Evolutionary conservation across 1,140 invertebrate species (phyloP), one percentile per base, ranked within the genome.

Genomic region (Trichogramma pretiosum): DNA sequence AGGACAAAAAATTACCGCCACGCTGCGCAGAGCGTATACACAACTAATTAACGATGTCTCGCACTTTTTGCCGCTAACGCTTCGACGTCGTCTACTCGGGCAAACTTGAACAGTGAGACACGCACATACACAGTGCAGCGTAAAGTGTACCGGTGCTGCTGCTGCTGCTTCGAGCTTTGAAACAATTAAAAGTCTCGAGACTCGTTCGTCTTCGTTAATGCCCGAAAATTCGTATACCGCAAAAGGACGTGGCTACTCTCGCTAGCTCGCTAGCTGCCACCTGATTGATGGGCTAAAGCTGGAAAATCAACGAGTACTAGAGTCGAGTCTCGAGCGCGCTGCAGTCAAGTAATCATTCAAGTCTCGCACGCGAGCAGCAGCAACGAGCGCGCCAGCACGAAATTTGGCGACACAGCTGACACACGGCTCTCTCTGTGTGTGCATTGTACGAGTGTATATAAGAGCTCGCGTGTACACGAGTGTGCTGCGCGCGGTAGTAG

Each of bases 201-300:
- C 39, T 33, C 48, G 58, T 56, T 59, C 57, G 53, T 60, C 48
- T 54, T 53, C 39, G 48, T 53, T 54, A 55, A 51, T 44, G 49
- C 24, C 36, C 3, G 36, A 38, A 45, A 49, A 51, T 50, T 46
- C 16, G 41, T 16, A 33, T 34, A 14, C 26, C 17, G 13, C 30
- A 8, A 11, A 41, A 18, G 39, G 21, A 21, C 19, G 9, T 30
- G n/a, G n/a, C 19, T 39, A 18, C 19, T 18, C 17, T 38, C 37
- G n/a, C 39, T 42, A 13, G 14, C 36, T 30, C 39, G 28, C 10
- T 28, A 22, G 33, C 28, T 22, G 24, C 23, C 34, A 5, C 24
- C 30, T 48, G 40, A 49, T 38, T 37, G 34, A 43, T 49, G 32
- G 24, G 33, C 32, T 35, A 48, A 48, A 48, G 32, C 46, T 36